A percentile compares a stretch with the other conserved stretches of the same genome.
Evolutionary conservation across 2,888 invertebrate genomes (phyloP).

Genomic region (Orthosia cruda): DNA sequence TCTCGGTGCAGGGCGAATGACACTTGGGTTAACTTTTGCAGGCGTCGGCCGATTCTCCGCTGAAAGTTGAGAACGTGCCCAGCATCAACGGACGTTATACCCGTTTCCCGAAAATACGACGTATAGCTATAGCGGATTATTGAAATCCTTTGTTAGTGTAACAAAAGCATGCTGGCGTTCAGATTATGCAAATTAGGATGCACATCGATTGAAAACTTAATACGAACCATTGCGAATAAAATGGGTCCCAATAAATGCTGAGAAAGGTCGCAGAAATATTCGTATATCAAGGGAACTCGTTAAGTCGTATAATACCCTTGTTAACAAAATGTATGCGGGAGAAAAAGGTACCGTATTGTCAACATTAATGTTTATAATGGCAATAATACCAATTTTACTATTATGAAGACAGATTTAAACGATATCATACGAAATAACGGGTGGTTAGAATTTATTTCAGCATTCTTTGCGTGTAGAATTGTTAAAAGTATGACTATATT

Average conservation of each 20-base stretch:
- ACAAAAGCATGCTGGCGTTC: conserved; percentile 70
- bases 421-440: conserved; percentile 41
- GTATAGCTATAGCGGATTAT: conserved; percentile 69
- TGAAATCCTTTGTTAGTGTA: conserved; percentile 73
- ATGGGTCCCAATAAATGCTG: conserved; percentile 70
- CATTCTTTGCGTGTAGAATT: conserved; percentile 17
- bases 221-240: conserved; percentile 61
- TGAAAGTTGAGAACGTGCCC: conserved; percentile 78
- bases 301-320: conserved; percentile 75
- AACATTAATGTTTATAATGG: conserved; percentile 73
- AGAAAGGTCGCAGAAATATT: conserved; percentile 75
- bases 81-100: conserved; percentile 65
- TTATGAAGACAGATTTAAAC: conserved; percentile 51
- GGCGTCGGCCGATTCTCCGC: conserved; percentile 61
- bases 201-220: conserved; percentile 63
- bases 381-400: conserved; percentile 70
- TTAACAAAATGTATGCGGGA: conserved; percentile 76
- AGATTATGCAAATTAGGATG: conserved; percentile 72
- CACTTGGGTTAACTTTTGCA: conserved; percentile 71
- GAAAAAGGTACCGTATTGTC: conserved; percentile 72
- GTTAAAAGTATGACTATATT: conserved; percentile 14
- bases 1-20: conserved; percentile 62
- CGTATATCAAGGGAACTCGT: conserved; percentile 70
- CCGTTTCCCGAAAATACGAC: conserved; percentile 44
- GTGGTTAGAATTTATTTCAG: conserved; percentile 31